phyloP scores from a whole-genome alignment of 2,888 invertebrate species.

The Heliconius hortense region DNA sequence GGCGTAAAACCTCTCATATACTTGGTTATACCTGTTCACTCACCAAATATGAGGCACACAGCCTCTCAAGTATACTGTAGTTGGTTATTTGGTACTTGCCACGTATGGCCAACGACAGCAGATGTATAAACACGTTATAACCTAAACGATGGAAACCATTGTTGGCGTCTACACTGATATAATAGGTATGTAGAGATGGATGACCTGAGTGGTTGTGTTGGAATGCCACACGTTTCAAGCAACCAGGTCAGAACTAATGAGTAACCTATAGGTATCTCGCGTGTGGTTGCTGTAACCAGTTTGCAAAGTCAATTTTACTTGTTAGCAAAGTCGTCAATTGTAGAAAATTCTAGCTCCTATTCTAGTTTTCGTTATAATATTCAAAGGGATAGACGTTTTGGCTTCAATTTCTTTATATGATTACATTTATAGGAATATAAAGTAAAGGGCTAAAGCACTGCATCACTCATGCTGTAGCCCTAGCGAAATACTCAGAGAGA shows the following conservation, averaged over 20 bases:
- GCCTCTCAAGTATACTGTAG: background rate
- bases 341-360: background rate
- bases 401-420: background rate
- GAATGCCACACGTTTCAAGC: background rate
- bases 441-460: too few relatives aligned
- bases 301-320: background rate
- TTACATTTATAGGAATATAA: background rate
- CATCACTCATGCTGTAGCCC: too few relatives aligned
- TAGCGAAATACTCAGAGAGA: too few relatives aligned
- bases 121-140: slow-evolving; percentile 17
- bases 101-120: background rate
- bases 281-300: background rate
- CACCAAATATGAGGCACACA: background rate
- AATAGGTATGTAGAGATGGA: background rate
- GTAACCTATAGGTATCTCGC: background rate
- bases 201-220: background rate
- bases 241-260: background rate
- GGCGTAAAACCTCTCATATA: too few relatives aligned
- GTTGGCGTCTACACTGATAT: background rate
- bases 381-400: background rate
- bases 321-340: background rate
- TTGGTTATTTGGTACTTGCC: background rate
- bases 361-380: background rate
- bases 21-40: background rate
- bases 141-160: slow-evolving; percentile 2